Base-by-base conservation (phyloP, 2,888 invertebrate genomes). In the Scelioninae gen. 1 region DNA sequence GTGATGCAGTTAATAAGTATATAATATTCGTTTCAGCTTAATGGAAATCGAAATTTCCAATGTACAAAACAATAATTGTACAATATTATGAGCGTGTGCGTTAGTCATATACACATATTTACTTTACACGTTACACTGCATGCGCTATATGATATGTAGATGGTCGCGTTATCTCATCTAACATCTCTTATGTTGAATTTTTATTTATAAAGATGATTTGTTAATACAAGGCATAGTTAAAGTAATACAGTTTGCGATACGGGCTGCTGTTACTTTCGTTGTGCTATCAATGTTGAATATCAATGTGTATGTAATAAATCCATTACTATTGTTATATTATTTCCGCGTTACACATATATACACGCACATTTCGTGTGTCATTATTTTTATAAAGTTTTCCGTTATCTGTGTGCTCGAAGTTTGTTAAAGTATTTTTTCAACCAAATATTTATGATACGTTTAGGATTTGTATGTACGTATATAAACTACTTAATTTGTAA, bases 61-160 rank as follows among this genome's bases (percentile, higher is more conserved):
- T 58, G 58, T 76, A 71, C 47, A 55, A 78, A 82, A 82, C 62
- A 82, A 82, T 74, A 82, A 78, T 74, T 77, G 56, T 78, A 78
- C 75, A 49, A 68, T 78, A 68, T 82, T 78, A 68, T 69, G 55
- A 74, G 75, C 82, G 78, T 65, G 69, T 78, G 74, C 74, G 78
- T 78, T 75, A 74, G 71, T 74, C 65, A 45, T 55, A 40, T 43
- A 38, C 29, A 74, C 51, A 68, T 68, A 68, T 82, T 82, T 82
- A 77, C 76, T 82, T 82, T 77, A 66, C 38, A 38, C 38, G 60
- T 65, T 82, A 29, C 49, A 60, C 23, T 56, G 55, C 63, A 49
- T 38, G 40, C 23, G 38, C 16, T 40, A 65, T 49, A 78, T 49
- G 56, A 38, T 69, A 69, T 78, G 51, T 65, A 63, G 49, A 56